phyloP scores from a whole-genome alignment of 2,888 invertebrate species.

The Cataglyphis cursor region DNA sequence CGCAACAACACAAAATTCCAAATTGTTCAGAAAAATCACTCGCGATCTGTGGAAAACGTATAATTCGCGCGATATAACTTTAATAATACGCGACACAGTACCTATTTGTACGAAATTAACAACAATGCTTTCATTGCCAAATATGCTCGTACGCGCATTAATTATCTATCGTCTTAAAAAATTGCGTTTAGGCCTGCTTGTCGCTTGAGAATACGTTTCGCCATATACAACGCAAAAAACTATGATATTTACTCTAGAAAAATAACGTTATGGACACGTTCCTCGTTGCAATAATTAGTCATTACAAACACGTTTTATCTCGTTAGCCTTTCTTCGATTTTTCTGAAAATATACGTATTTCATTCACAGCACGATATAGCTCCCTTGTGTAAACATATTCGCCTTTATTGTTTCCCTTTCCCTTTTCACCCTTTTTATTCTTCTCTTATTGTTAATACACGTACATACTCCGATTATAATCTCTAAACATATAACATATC shows the following conservation, averaged over 20 bases:
- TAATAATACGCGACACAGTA: slow-evolving; percentile 22
- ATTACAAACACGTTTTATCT: slow-evolving; percentile 76
- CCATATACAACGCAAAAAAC: slow-evolving; percentile 77
- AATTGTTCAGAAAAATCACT: slow-evolving; percentile 10
- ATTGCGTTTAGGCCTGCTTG: slow-evolving; percentile 57
- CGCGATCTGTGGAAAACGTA: slow-evolving; percentile 27
- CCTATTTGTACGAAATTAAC: slow-evolving; percentile 20
- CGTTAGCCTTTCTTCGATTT: slow-evolving; percentile 76
- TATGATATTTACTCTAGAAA: slow-evolving; percentile 82
- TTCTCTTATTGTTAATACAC: slow-evolving; percentile 45
- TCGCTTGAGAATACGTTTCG: slow-evolving; percentile 77
- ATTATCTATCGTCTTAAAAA: slow-evolving; percentile 49
- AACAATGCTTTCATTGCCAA: slow-evolving; percentile 35
- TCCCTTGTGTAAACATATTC: slow-evolving; percentile 68
- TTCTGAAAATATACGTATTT: slow-evolving; percentile 84
- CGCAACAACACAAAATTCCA: slow-evolving; percentile 15
- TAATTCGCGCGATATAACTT: slow-evolving; percentile 34
- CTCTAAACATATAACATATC: slow-evolving; percentile 48
- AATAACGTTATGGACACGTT: slow-evolving; percentile 80
- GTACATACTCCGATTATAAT: slow-evolving; percentile 56
- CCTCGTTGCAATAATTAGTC: slow-evolving; percentile 70
- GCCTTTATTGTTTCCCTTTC: slow-evolving; percentile 52
- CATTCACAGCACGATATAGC: slow-evolving; percentile 76
- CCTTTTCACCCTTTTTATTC: slow-evolving; percentile 30
- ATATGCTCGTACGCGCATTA: slow-evolving; percentile 41